Conservation (phyloP, 1,140 invertebrate genomes). For the Campoletis sonorensis region DNA sequence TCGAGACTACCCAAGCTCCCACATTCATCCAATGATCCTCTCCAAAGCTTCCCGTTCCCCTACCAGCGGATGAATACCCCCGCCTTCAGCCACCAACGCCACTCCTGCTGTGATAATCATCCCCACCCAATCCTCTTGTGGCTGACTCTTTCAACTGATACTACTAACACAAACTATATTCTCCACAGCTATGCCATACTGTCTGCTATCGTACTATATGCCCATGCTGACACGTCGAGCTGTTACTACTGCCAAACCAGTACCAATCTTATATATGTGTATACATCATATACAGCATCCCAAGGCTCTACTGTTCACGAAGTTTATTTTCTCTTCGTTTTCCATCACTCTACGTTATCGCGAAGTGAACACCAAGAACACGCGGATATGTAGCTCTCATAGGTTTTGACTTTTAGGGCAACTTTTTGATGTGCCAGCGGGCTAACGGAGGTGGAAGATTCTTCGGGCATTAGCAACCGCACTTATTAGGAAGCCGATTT, state of each 20-base stretch:
- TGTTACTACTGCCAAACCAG: conserved; percentile 36
- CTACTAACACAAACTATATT: conserved; percentile 24
- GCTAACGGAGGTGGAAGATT: neutral
- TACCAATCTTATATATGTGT: conserved; percentile 19
- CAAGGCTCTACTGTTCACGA: conserved; percentile 21
- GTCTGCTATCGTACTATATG: conserved; percentile 24
- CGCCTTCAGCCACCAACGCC: neutral
- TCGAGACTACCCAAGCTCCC: conserved; percentile 6
- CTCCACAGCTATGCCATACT: neutral
- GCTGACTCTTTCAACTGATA: conserved; percentile 35
- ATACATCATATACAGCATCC: neutral
- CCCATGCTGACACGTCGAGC: conserved; percentile 37
- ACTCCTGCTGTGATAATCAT: neutral
- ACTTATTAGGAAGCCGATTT: neutral
- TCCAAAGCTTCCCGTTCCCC: neutral
- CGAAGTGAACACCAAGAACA: neutral
- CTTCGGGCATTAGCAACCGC: neutral
- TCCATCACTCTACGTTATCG: conserved; percentile 17
- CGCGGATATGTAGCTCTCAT: neutral
- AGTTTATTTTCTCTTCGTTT: conserved; percentile 26
- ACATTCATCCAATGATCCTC: conserved; percentile 22
- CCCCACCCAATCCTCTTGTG: conserved; percentile 10
- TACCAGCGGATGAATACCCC: neutral
- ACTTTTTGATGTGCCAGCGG: neutral
- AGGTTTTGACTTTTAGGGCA: neutral